phyloP scores from a whole-genome alignment of 2,888 invertebrate species.

The Pyrochroa serraticornis region DNA sequence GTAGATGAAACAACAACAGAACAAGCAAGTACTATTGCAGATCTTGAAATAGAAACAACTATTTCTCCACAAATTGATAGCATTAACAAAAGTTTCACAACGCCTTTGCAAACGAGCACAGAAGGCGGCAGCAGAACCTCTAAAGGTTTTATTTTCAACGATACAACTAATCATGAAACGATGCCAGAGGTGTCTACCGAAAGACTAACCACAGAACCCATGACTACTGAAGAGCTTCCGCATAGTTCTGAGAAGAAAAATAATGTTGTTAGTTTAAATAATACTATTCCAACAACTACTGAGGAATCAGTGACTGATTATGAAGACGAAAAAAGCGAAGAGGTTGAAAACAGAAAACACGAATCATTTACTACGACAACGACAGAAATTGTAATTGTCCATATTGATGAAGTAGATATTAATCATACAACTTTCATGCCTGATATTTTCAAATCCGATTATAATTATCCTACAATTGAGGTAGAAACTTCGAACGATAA shows the following conservation, averaged over 20 bases:
- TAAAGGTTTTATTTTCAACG: not conserved
- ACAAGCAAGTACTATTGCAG: slow-evolving; percentile 12
- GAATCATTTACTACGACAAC: slow-evolving; percentile 23
- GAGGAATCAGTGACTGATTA: slow-evolving; percentile 9
- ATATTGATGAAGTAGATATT: slow-evolving; percentile 43
- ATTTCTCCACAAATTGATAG: not conserved
- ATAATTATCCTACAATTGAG: slow-evolving; percentile 42
- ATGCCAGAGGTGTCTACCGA: slow-evolving; percentile 4
- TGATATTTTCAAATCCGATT: slow-evolving; percentile 48
- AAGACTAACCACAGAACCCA: slow-evolving; percentile 17
- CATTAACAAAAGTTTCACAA: slow-evolving; percentile 17
- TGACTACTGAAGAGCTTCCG: slow-evolving; percentile 5
- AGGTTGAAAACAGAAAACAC: slow-evolving; percentile 35
- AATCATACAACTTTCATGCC: slow-evolving; percentile 47
- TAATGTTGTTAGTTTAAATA: no score
- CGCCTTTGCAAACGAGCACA: slow-evolving; percentile 31
- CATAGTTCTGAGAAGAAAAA: no score
- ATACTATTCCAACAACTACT: slow-evolving; percentile 5
- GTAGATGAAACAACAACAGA: slow-evolving; percentile 26
- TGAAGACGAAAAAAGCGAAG: slow-evolving; percentile 16
- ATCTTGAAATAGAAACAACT: slow-evolving; percentile 16
- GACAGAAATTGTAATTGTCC: slow-evolving; percentile 31
- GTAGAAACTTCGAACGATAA: slow-evolving; percentile 23
- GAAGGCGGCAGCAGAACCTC: slow-evolving; percentile 6
- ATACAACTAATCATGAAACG: not conserved